These are phyloP conservation scores for Hystrix cristata DNA, from an alignment of 2,113 vertebrate genomes.

Conservation along the genomic window DNA sequence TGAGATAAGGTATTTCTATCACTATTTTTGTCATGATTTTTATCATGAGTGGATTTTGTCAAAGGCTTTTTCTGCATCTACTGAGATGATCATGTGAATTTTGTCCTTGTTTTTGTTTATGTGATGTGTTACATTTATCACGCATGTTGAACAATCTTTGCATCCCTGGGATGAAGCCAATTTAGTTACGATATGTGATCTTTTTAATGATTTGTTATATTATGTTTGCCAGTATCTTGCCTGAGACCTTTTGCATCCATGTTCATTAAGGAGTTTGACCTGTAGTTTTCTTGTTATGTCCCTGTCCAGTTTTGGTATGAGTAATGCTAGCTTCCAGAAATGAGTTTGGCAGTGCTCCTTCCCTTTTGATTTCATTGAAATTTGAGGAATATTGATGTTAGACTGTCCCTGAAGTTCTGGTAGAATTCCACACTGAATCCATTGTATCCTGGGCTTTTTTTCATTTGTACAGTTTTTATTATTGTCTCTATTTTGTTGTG, in stretches of 20 bases:
- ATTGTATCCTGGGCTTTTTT: not conserved
- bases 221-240: not conserved
- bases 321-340: not conserved
- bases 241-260: not conserved
- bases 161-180: not conserved
- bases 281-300: not conserved
- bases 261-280: not conserved
- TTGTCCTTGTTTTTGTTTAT: not conserved
- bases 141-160: not conserved
- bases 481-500: not conserved
- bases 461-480: not conserved
- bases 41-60: not conserved
- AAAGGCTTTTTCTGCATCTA: not conserved
- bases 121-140: not conserved
- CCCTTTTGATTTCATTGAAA: not conserved
- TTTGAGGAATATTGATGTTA: not conserved
- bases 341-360: not conserved
- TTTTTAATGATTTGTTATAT: not conserved
- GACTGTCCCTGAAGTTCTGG: not conserved
- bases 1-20: not conserved
- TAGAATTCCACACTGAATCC: not conserved
- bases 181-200: not conserved
- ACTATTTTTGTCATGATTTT: not conserved
- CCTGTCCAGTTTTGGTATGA: not conserved
- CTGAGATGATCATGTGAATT: not conserved